phyloP scores from a whole-genome alignment of 2,113 vertebrate species.

The Amazona guildingii region DNA sequence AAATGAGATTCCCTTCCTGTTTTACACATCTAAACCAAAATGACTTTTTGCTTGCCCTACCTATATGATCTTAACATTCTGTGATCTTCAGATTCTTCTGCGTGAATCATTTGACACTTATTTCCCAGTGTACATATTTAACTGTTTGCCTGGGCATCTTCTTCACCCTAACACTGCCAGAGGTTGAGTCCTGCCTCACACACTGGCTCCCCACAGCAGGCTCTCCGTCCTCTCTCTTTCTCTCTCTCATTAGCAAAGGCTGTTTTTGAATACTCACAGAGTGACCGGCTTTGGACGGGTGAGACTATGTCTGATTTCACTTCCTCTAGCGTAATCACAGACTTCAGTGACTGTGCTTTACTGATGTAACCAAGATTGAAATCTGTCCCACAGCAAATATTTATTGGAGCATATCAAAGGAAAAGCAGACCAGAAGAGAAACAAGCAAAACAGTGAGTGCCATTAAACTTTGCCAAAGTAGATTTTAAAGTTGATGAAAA shows the following conservation, averaged over 20 bases:
- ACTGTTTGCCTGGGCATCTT: background rate
- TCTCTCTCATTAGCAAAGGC: background rate
- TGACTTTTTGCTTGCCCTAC: background rate
- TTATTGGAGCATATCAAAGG: constrained; percentile 35
- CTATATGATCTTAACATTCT: background rate
- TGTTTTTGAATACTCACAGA: background rate
- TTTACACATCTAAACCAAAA: background rate
- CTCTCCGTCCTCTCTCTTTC: background rate
- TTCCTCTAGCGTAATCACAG: background rate
- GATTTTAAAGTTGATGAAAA: constrained; percentile 38
- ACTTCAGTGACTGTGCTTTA: background rate
- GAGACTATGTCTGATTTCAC: background rate
- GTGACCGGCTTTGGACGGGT: background rate
- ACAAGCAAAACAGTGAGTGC: background rate
- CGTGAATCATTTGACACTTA: background rate
- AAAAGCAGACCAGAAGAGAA: constrained; percentile 31
- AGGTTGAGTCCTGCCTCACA: background rate
- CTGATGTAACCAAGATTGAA: constrained; percentile 13
- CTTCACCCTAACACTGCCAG: background rate
- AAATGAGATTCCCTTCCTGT: background rate
- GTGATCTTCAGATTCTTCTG: background rate
- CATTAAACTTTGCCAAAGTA: constrained; percentile 26
- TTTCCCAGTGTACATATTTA: background rate
- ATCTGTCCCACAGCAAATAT: constrained; percentile 45
- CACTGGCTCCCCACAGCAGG: background rate